Conservation (phyloP, 2,888 invertebrate genomes). For the Pediacus dermestoides region DNA sequence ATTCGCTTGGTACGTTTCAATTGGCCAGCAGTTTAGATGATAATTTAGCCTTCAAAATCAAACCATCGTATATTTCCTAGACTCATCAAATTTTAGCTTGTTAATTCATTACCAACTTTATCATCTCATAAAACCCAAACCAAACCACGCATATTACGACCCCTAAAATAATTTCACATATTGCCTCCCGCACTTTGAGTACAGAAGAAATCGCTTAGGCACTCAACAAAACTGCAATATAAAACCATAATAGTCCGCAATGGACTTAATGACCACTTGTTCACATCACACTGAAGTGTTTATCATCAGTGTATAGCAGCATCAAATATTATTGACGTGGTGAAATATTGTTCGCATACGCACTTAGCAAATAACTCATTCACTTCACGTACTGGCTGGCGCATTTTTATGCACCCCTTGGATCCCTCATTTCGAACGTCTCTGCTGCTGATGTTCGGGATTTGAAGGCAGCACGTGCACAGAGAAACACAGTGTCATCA, state of each 20-base stretch:
- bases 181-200: too few relatives aligned
- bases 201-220: too few relatives aligned
- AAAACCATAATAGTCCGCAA: conserved; percentile 6
- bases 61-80: too few relatives aligned
- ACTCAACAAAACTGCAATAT: conserved; percentile 4
- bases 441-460: conserved; percentile 4
- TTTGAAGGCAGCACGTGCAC: conserved; percentile 6
- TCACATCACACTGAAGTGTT: conserved; percentile 10
- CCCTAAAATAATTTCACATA: too few relatives aligned
- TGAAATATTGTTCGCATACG: conserved; percentile 10
- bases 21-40: too few relatives aligned
- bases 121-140: too few relatives aligned
- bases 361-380: conserved; percentile 16
- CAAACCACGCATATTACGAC: too few relatives aligned
- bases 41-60: too few relatives aligned
- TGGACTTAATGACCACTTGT: conserved; percentile 11
- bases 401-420: conserved; percentile 19
- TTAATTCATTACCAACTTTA: too few relatives aligned
- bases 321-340: conserved; percentile 9
- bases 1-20: too few relatives aligned
- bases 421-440: not conserved
- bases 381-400: conserved; percentile 16
- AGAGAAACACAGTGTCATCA: conserved; percentile 2
- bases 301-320: conserved; percentile 7
- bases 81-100: too few relatives aligned